Base-by-base conservation (phyloP, 2,888 invertebrate species). In the Leptinotarsa rubiginosa region DNA sequence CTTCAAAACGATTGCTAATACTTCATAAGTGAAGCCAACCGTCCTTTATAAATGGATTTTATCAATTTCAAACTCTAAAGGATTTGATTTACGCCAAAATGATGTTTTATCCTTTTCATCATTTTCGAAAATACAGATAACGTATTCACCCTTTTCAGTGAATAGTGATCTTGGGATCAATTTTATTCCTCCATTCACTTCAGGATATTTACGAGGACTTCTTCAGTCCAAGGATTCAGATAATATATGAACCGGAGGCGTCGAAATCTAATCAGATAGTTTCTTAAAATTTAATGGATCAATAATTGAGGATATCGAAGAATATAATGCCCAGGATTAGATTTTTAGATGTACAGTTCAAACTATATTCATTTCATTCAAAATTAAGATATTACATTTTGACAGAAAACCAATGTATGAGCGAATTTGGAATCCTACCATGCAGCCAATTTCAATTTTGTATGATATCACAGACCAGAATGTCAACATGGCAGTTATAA, bases 1-100 rank as follows among this genome's bases (percentile, higher is more conserved):
- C 70, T 71, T 68, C 52, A 73, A 86, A 86, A 82, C 86, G 86
- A 86, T 87, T 86, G 86, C 86, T 87, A 88, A 88, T 88, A 87
- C 87, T 84, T 86, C 86, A 87, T 87, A 87, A 87, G 87, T 87
- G 87, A 87, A 88, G 85, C 87, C 85, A 84, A 87, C 86, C 88
- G 86, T 86, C 86, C 82, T 84, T 86, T 87, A 87, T 88, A 88
- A 87, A 88, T 88, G 87, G 87, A 87, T 87, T 87, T 87, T 87
- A 87, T 87, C 87, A 87, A 87, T 87, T 87, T 87, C 84, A 86
- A 86, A 87, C 84, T 85, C 82, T 80, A 78, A 81, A 82, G 82
- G 82, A 81, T 82, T 82, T 85, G 86, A 86, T 86, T 85, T 85
- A 86, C 84, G 84, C 82, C 78, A 78, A 82, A 82, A 81, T 79